These are phyloP conservation scores for Chloroclystis v-ata DNA, from an alignment of 2,888 invertebrate genomes.

Conservation along the genomic window DNA sequence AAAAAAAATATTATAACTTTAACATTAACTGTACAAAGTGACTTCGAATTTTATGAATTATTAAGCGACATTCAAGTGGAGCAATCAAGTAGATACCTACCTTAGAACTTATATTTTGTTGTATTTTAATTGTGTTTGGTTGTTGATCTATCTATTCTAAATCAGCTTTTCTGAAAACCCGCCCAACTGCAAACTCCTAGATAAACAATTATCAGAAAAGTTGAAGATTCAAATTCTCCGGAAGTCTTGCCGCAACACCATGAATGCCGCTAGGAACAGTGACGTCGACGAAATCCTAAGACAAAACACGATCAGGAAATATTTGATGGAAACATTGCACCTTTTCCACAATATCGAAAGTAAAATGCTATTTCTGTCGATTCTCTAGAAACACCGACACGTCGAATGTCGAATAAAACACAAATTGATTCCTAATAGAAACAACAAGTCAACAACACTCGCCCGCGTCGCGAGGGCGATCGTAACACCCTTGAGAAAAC, in stretches of 20 bases:
- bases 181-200: no score
- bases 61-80: no score
- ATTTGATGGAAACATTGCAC: constrained; percentile 16
- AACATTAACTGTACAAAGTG: no score
- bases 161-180: no score
- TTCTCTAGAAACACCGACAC: constrained; percentile 19
- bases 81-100: no score
- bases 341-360: constrained; percentile 27
- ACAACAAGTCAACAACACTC: constrained; percentile 71
- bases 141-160: no score
- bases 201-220: no score
- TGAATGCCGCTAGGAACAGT: neutral
- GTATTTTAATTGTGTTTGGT: no score
- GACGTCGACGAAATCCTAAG: neutral
- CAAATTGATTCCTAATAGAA: constrained; percentile 61
- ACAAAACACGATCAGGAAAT: constrained; percentile 1
- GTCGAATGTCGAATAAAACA: constrained; percentile 42
- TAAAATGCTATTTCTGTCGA: constrained; percentile 1
- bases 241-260: neutral
- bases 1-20: no score
- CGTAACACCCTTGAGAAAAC: constrained; percentile 57
- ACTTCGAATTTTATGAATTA: no score
- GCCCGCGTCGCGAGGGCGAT: constrained; percentile 61
- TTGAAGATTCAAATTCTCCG: no score
- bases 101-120: no score